Evolutionary conservation across 1,140 invertebrate species (phyloP), one percentile per base, ranked within the genome.

Genomic region (Drosophila teissieri): DNA sequence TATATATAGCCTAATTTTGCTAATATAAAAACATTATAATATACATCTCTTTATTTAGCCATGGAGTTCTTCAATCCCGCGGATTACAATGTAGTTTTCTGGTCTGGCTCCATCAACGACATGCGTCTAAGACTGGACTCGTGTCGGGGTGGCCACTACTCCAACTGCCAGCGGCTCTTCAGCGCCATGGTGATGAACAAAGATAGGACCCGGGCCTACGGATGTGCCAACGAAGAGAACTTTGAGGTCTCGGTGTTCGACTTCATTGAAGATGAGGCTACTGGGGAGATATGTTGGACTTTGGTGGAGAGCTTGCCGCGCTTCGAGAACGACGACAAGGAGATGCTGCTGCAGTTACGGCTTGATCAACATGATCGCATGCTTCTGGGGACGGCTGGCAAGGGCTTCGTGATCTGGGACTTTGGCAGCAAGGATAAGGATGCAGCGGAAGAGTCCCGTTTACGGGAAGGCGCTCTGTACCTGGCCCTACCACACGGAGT

Each of bases 401-500:
- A 96, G 78, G 96, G 97, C 1, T 97, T 97, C 85, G 93, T 95
- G 17, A 94, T 97, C 12, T 96, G 96, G 95, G 95, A 95, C 82
- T 94, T 95, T 34, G 90, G 90, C 2, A 27, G 61, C 8, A 82
- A 91, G 37, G 78, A 86, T 14, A 63, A 73, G 27, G 79, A 65
- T 15, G 42, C 64, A 10, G 62, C 65, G 2, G 61, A 78, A 27
- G 52, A 57, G n/a, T 62, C 79, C n/a, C 78, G 83, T 17, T 83
- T 93, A 5, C 79, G 80, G 10, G 78, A 91, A 17, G 93, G 94
- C 74, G 95, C 95, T 4, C 94, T 96, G 68, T 95, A 96, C 8
- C 91, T 99, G 12, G 94, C 94, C 37, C 92, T 99, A 19, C 98
- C 98, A 0, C 96, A 98, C 75, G 97, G 97, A 0, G 96, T 98